Base-by-base conservation (phyloP, 2,797 vertebrate species). In the Phalloptychus januarius region DNA sequence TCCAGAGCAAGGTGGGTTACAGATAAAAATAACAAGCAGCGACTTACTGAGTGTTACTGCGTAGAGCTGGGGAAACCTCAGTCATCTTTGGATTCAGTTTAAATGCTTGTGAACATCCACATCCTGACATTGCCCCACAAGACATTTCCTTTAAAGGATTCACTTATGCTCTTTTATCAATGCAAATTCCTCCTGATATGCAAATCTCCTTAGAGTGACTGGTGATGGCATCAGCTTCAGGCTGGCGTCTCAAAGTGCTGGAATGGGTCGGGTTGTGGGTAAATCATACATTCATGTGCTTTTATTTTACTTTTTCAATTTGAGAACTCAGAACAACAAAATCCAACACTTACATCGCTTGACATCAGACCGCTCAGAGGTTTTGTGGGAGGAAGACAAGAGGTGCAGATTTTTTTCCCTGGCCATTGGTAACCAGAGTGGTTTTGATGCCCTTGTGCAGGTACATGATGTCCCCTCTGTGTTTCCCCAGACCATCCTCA, bases 1-100 rank as follows among this genome's bases (percentile, higher is more conserved):
- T 83, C 79, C 90, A 45, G 88, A 89, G 75, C 74, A 75, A 88
- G 92, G 94, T 94, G 75, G 31, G 86, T 40, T 5, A 20, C 72
- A 61, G 54, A 71, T 46, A 46, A 7, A 78, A 71, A 71, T 5
- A 23, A 25, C 15, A 46, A 4, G 28, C 65, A 63, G 18, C 15
- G 18, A 63, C 31, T 23, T 36, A 2, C 3, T 20, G 20, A 70
- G 25, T 4, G n/a, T 44, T 28, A 7, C 38, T 69, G 38, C 25
- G 7, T 28, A 69, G 61, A 54, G 72, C 70, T 69, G 4, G 10
- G 67, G 33, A n/a, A 71, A 72, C 25, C 31, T 12, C 40, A 4
- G 3, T 23, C 36, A 75, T 48, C 16, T 58, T 45, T 79, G 12
- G 36, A n/a, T 44, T 56, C 38, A 36, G 1, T 25, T 67, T 56